phyloP scores from a whole-genome alignment of 2,797 vertebrate species.

The Acrossocheilus wenchowensis region DNA sequence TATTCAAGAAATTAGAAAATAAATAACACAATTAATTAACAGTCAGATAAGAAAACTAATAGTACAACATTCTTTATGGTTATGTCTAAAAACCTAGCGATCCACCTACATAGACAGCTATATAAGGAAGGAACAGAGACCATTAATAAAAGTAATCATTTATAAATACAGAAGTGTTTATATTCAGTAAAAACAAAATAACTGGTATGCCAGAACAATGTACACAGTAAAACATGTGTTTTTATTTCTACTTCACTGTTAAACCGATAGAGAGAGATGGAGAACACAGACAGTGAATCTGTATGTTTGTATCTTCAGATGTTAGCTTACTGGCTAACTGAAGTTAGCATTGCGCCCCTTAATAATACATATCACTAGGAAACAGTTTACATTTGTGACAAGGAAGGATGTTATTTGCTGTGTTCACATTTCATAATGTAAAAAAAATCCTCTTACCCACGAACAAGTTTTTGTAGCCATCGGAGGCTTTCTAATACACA shows the following conservation, averaged over 20 bases:
- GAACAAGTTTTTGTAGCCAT: constrained; percentile 54
- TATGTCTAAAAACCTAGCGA: not conserved
- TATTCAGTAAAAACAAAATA: not conserved
- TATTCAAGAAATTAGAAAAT: not conserved
- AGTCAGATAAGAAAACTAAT: not conserved
- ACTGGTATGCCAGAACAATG: not conserved
- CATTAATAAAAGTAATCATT: not conserved
- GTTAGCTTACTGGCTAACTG: constrained; percentile 20
- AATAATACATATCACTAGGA: not conserved
- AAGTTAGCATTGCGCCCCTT: not conserved
- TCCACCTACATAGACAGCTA: not conserved
- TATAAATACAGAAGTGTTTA: not conserved
- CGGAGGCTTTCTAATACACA: constrained; percentile 19
- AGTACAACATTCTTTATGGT: not conserved
- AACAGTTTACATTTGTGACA: not conserved
- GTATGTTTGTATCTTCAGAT: not conserved
- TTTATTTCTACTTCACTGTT: not conserved
- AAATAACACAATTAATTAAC: not conserved
- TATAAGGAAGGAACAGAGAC: not conserved
- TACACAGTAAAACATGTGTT: not conserved
- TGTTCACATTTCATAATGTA: not conserved
- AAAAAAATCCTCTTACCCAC: constrained; percentile 38
- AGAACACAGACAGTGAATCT: not conserved
- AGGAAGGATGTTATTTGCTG: not conserved
- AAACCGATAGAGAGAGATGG: not conserved